Base-by-base conservation (phyloP, 2,888 invertebrate species). In the Sclerodermus sp. region DNA sequence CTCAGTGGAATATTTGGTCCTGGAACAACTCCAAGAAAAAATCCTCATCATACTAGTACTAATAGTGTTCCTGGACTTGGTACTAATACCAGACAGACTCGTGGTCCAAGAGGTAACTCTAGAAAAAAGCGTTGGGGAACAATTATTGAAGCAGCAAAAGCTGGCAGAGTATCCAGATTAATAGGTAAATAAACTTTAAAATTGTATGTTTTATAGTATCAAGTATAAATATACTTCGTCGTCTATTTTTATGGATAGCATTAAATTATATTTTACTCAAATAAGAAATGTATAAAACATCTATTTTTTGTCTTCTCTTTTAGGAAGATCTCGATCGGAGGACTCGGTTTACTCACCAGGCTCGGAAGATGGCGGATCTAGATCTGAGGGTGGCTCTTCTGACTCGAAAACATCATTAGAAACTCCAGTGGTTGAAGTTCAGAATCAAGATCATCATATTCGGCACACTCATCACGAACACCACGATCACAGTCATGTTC, bases 91-190 rank as follows among this genome's bases (percentile, higher is more conserved):
- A 66, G 71, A 40, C 64, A 65, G 17, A 57, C 60, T 4, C 66
- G 71, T 13, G 65, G 64, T 0, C 56, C 51, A 1, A 64, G 73
- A 39, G 58, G 63, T 0, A 65, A 65, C 45, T 73, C 86, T 8
- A 88, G 89, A 78, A 90, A 90, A 78, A 85, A 89, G 31, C 84
- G 88, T 66, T 90, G 90, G 90, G 90, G 89, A 54, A 91, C 92
- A 36, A 82, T 93, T 54, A 92, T 93, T 73, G 92, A 93, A 74
- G 92, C 93, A 40, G 91, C 93, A 37, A 89, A 90, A 70, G 86
- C 88, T 53, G 91, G 90, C 23, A 85, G 87, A 67, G 90, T 92
- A 42, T 88, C 90, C 18, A 84, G 90, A 57, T 83, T 93, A 67
- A 88, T 92, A 59, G 91, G 91, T 77, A 58, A 70, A 58, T 56